A percentile compares a stretch with the other conserved stretches of the same genome.
Evolutionary conservation across 2,113 vertebrate species (phyloP).

Genomic region (Aegithalos caudatus): DNA sequence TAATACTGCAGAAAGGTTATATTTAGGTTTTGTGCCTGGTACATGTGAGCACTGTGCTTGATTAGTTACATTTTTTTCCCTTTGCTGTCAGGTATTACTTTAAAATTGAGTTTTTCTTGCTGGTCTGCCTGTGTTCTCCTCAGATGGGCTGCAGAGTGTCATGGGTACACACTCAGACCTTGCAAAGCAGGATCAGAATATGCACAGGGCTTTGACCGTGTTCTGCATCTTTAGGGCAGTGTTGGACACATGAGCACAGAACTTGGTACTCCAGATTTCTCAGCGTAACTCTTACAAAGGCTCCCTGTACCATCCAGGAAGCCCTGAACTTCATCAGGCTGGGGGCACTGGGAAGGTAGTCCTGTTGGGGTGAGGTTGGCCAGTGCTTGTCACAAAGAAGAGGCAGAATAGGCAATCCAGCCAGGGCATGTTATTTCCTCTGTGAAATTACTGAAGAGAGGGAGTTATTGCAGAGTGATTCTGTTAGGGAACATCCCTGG

Average conservation of each 20-base stretch:
- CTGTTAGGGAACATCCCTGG: not conserved
- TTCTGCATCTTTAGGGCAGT: not conserved
- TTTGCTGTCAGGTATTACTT: not conserved
- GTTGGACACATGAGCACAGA: not conserved
- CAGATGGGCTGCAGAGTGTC: not conserved
- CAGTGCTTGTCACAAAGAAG: fast-evolving
- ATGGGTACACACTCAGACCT: not conserved
- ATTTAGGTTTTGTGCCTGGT: slow-evolving; percentile 43
- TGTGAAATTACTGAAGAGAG: not conserved
- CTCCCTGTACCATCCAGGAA: not conserved
- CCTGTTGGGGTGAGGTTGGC: not conserved
- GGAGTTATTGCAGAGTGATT: not conserved
- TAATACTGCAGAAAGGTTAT: not conserved
- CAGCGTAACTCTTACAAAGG: not conserved
- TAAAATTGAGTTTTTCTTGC: not conserved
- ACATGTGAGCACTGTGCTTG: not conserved
- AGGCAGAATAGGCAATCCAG: not conserved
- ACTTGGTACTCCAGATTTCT: not conserved
- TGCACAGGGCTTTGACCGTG: not conserved
- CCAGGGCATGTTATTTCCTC: not conserved
- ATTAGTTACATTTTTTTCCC: not conserved
- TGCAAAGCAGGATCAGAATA: not conserved
- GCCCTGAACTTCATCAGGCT: not conserved
- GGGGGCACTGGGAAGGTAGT: not conserved
- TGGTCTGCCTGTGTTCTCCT: not conserved